Base-by-base conservation (phyloP, 2,888 invertebrate species). In the Choreutis nemorana region DNA sequence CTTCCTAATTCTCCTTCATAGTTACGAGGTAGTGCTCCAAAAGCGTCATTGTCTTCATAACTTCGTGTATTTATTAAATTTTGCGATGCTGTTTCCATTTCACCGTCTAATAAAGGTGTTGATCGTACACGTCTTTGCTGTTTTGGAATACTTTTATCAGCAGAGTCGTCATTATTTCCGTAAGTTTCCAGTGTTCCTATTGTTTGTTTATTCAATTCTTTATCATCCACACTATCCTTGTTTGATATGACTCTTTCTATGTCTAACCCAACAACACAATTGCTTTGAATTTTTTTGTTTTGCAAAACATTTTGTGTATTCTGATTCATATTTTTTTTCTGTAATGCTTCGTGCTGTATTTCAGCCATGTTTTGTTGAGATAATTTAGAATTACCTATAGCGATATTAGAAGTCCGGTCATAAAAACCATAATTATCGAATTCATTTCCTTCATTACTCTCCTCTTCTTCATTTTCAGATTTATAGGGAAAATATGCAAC, bases 371-470 rank as follows among this genome's bases (percentile, higher is more conserved):
- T 8, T 8, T n/a, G 12, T 38, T 33, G 22, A 28, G 30, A 29
- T 41, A 31, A 9, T 38, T 34, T 14, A 15, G 31, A 32, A 24
- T 24, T 37, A 31, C 29, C 41, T 29, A 59, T 54, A 10, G 48
- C 58, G 25, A 62, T 55, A 39, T 60, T 63, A 4, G 67, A 58
- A 23, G 61, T 55, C 4, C 65, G 56, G 36, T 79, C 79, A 39
- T 72, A 77, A 44, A 79, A 75, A 6, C 71, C 71, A 37, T 79
- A 71, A 35, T 80, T 71, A 26, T 79, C 71, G 41, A 77, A 79
- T 47, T 81, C 81, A 41, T 64, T 73, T 4, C 71, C 71, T 52
- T 80, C 81, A 16, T 77, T 70, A 32, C 64, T 73, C 27, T 72
- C 75, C 36, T 68, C 73, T 20, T 77, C 72, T 24, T 70, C 71